phyloP scores from a whole-genome alignment of 1,140 invertebrate species.

The Rhizoglyphus robini region DNA sequence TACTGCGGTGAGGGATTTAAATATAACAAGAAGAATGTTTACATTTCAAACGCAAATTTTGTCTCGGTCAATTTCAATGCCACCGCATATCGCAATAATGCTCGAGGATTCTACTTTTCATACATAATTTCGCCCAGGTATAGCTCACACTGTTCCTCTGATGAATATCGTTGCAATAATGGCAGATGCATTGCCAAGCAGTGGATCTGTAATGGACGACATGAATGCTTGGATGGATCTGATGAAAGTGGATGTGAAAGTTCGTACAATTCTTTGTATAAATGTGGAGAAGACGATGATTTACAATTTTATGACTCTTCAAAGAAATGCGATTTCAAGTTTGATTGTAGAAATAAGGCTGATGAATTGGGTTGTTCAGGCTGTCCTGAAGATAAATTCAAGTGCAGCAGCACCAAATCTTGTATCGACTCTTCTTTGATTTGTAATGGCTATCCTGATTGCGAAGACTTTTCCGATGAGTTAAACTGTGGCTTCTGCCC shows the following conservation, averaged over 20 bases:
- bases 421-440: slow-evolving; percentile 57
- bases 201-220: slow-evolving; percentile 20
- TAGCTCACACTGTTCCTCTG: not conserved
- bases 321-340: slow-evolving; percentile 22
- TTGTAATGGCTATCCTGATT: slow-evolving; percentile 72
- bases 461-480: slow-evolving; percentile 66
- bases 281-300: slow-evolving; percentile 13
- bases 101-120: slow-evolving; percentile 22
- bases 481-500: slow-evolving; percentile 31
- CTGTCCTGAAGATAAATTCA: slow-evolving; percentile 51
- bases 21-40: not conserved
- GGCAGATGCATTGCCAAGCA: slow-evolving; percentile 19
- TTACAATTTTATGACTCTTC: slow-evolving; percentile 15
- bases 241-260: slow-evolving; percentile 21
- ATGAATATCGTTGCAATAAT: slow-evolving; percentile 19
- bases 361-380: slow-evolving; percentile 24
- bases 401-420: slow-evolving; percentile 54
- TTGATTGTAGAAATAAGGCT: slow-evolving; percentile 25
- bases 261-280: slow-evolving; percentile 15
- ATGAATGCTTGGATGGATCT: slow-evolving; percentile 22
- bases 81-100: not conserved
- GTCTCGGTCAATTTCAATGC: slow-evolving; percentile 23
- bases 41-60: slow-evolving; percentile 20
- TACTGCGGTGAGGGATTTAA: not conserved
- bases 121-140: slow-evolving; percentile 19